Evolutionary conservation across 1,140 invertebrate species (phyloP).

Genomic region (Nomia melanderi): DNA sequence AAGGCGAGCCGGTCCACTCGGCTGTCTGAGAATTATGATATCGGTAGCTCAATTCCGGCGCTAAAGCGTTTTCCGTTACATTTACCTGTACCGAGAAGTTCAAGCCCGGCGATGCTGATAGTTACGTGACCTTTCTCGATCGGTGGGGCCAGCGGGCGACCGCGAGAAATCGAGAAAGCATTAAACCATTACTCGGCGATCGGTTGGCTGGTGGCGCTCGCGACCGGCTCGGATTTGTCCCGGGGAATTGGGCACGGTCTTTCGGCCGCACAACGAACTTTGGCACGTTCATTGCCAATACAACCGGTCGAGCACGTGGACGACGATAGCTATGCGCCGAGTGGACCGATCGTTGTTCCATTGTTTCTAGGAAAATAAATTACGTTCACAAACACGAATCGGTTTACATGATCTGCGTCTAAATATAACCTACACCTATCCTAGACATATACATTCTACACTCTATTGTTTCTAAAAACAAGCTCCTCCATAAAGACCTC

Average conservation of each 20-base stretch:
- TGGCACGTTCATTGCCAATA: too few species aligned
- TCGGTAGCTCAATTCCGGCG: constrained; percentile 14
- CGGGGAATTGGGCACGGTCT: constrained; percentile 49
- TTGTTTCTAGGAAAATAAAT: too few species aligned
- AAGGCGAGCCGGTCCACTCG: constrained; percentile 5
- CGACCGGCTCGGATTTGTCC: constrained; percentile 31
- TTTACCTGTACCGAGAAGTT: constrained; percentile 54
- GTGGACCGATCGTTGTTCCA: too few species aligned
- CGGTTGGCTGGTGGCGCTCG: constrained; percentile 32
- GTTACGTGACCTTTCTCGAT: constrained; percentile 48
- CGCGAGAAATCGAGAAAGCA: constrained; percentile 60
- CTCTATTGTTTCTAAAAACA: too few species aligned
- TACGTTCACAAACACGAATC: too few species aligned
- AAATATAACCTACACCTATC: too few species aligned
- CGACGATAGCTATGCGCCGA: too few species aligned
- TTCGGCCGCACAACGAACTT: constrained; percentile 21
- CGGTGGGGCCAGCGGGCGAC: constrained; percentile 24
- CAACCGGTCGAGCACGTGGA: too few species aligned
- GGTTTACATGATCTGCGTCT: too few species aligned
- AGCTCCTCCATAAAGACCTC: too few species aligned
- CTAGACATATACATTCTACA: too few species aligned
- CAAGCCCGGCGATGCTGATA: constrained; percentile 25
- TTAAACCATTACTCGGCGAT: constrained; percentile 65
- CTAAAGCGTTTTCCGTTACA: constrained; percentile 55
- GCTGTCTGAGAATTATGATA: constrained; percentile 38